Evolutionary conservation across 2,113 vertebrate genomes (phyloP), one percentile per base, ranked within the genome.

Genomic region (Hypomesus transpacificus): DNA sequence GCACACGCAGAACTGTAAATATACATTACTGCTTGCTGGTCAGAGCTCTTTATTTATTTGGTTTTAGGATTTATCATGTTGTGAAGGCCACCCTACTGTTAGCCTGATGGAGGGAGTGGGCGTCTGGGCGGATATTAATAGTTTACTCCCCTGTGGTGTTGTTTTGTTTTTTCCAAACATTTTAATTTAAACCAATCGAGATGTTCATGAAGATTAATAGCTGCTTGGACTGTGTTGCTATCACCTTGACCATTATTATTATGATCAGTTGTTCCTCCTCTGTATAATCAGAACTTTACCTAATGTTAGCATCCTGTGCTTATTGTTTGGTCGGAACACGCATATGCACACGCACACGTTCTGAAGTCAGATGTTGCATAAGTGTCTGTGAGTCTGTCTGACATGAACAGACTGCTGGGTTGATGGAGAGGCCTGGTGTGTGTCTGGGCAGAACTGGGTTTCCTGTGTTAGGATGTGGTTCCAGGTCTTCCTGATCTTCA

Each of bases 1-100:
- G 11, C 51, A 31, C 79, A 84, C 8, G 57, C 68, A 74, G 74
- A 74, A 69, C 69, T 58, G 34, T 77, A 73, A 82, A 17, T 83
- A 81, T 87, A 79, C 69, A 72, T 77, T 68, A 73, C 79, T 80
- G 77, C 80, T 78, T 80, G 74, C 78, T 78, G 80, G 74, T 85
- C 61, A 53, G 66, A 81, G 70, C 21, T 77, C 77, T 74, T 77
- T 59, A 74, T 81, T 87, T 85, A 84, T 89, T 85, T 70, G 61
- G 46, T 61, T 71, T 66, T 78, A 13, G 20, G 70, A 69, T 84
- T 51, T 76, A 6, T 77, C n/a, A 58, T 28, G 34, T 67, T 74
- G 46, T 70, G 5, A 66, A 53, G 50, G 60, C 63, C 20, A 3
- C 56, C 50, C 39, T 79, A 20, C 14, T 24, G 58, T 51, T 31